Evolutionary conservation across 2,888 invertebrate species (phyloP).

Genomic region (Eugnorisma glareosa): DNA sequence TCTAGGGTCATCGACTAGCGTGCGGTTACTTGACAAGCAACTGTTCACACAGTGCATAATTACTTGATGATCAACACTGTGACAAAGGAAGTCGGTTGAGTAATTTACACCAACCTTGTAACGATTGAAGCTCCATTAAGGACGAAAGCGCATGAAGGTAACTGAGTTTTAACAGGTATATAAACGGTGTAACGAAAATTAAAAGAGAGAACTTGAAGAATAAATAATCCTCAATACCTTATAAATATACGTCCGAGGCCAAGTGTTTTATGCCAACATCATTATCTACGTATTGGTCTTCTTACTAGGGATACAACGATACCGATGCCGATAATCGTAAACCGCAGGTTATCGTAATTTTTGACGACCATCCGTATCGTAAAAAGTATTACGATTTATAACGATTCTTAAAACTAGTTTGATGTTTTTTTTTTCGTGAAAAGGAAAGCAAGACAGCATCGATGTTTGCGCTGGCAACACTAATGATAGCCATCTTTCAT

Average conservation of each 20-base stretch:
- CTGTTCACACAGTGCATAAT: slow-evolving; percentile 56
- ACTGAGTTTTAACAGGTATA: neutral
- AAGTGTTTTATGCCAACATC: neutral
- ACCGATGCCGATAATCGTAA: too few relatives aligned
- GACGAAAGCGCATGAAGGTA: neutral
- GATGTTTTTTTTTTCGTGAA: too few relatives aligned
- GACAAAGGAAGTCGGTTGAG: slow-evolving; percentile 60
- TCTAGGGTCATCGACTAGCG: slow-evolving; percentile 67
- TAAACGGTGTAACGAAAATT: neutral
- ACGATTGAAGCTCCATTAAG: slow-evolving; percentile 38
- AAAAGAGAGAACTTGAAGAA: neutral
- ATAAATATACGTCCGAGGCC: neutral
- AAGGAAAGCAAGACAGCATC: too few relatives aligned
- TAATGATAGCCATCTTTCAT: too few relatives aligned
- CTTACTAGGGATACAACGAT: too few relatives aligned
- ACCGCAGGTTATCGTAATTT: too few relatives aligned
- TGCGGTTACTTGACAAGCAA: slow-evolving; percentile 42
- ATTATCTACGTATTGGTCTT: neutral
- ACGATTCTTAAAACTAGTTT: too few relatives aligned
- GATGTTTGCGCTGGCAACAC: too few relatives aligned
- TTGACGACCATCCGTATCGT: too few relatives aligned
- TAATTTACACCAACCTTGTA: slow-evolving; percentile 59
- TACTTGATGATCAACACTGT: slow-evolving; percentile 52
- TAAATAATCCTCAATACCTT: neutral
- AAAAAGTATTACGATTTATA: too few relatives aligned